Base-by-base conservation (phyloP, 2,888 invertebrate species). In the Hydrotaea cyrtoneurina region DNA sequence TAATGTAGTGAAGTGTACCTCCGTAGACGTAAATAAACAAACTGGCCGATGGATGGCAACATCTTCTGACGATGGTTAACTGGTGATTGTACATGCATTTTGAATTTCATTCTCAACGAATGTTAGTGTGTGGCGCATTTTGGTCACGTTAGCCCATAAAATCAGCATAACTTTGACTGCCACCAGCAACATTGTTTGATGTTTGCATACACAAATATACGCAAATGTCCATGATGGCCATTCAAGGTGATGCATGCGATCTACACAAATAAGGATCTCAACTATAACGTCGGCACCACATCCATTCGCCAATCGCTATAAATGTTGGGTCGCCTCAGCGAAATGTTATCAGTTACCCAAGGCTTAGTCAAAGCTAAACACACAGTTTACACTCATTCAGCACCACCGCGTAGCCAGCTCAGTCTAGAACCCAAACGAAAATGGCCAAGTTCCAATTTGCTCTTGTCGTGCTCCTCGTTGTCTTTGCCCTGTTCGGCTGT, bases 391-490 rank as follows among this genome's bases (percentile, higher is more conserved):
- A 46, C 74, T 55, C 31, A 31, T 7, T 31, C 31, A 31, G 3
- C 31, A 31, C 31, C 36, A 36, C 43, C 72, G 46, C 31, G 15
- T 39, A 73, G 36, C 66, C 75, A 73, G 75, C 26, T 50, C 43
- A 55, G 17, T 62, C 11, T 26, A 72, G 2, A 13, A 5, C 31
- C 31, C 62, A n/a, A 66, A 64, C 26, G 15, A 85, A 86, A 80
- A 91, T 91, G 90, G 87, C 88, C 71, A 91, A 90, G 84, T 86
- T 90, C 39, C 89, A 88, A 87, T 86, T 87, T 64, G 17, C 77
- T 64, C 8, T 85, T 71, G 77, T 80, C 55, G 55, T 88, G 46
- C n/a, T 90, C 26, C 64, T 91, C 3, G 80, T 89, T 13, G 76
- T 72, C 15, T 71, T 78, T 19, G 80, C 82, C 73, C 53, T 80